Conservation (phyloP, 2,797 vertebrate species). For the Falco columbarius region DNA sequence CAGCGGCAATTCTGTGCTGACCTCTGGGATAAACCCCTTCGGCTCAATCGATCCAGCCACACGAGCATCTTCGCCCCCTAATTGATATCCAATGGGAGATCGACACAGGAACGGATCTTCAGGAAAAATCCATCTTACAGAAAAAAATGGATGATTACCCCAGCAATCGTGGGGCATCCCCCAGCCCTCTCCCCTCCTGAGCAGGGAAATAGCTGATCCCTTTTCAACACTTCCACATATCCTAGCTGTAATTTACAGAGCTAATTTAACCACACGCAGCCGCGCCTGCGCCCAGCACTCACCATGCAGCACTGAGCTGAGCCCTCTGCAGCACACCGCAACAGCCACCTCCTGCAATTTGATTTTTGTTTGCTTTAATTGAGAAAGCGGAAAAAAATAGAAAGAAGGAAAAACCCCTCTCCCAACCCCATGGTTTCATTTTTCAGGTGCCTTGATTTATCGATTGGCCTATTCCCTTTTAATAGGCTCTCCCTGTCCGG, state of each 20-base stretch:
- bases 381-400: background rate
- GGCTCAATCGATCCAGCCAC: background rate
- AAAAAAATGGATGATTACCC: background rate
- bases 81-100: accelerated
- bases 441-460: constrained; percentile 71
- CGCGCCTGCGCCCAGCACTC: background rate
- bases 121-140: background rate
- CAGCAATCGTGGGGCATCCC: background rate
- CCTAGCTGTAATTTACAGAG: background rate
- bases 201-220: background rate
- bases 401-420: background rate
- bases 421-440: background rate
- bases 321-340: background rate
- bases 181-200: background rate
- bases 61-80: background rate
- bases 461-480: constrained; percentile 46
- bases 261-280: constrained; percentile 34
- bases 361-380: constrained; percentile 59
- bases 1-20: background rate
- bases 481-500: background rate
- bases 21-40: background rate
- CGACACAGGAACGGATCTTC: accelerated
- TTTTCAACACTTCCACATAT: background rate
- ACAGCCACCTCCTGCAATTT: constrained; percentile 20
- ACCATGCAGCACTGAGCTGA: background rate